Base-by-base conservation (phyloP, 2,113 vertebrate species). In the Hippocampus zosterae region DNA sequence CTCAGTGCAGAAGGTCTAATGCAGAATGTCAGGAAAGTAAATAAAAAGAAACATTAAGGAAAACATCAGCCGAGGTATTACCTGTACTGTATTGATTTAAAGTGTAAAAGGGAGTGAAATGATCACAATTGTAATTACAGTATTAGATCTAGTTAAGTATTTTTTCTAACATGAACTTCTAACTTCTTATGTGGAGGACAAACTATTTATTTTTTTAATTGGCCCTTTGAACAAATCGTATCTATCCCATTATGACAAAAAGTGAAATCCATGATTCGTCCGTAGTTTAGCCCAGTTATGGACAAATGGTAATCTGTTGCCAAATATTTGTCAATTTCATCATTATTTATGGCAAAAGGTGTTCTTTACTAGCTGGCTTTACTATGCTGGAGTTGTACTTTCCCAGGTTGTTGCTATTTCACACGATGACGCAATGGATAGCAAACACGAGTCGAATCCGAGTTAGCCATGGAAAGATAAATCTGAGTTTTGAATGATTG, bases 1-100 rank as follows among this genome's bases (percentile, higher is more conserved):
- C n/a, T 65, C 15, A 44, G 41, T 48, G 41, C 63, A 27, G 15
- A 64, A 46, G 41, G 15, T 15, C 41, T 65, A 25, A 65, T 11
- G 16, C 27, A 27, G 33, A 40, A 62, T 27, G 44, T 21, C 33
- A 55, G 66, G 61, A 55, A 63, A 65, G 64, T 12, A 71, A 62
- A 70, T 12, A 62, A 29, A 65, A 41, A 53, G n/a, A 23, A 11
- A 62, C n/a, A 21, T 63, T 42, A 13, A 8, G n/a, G 23, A 25
- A 42, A 64, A 44, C 40, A 44, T 16, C 21, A n/a, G 40, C 37
- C 61, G 6, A 56, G 15, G 53, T 23, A 25, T 56, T 23, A 16
- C 5, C 44, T 46, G 13, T 46, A 56, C 53, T 29, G 25, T 57
- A 5, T 57, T 55, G 8, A 55, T n/a, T 52, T 55, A 55, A 27